Base-by-base conservation (phyloP, 2,797 vertebrate species). In the Diplodus sargus region DNA sequence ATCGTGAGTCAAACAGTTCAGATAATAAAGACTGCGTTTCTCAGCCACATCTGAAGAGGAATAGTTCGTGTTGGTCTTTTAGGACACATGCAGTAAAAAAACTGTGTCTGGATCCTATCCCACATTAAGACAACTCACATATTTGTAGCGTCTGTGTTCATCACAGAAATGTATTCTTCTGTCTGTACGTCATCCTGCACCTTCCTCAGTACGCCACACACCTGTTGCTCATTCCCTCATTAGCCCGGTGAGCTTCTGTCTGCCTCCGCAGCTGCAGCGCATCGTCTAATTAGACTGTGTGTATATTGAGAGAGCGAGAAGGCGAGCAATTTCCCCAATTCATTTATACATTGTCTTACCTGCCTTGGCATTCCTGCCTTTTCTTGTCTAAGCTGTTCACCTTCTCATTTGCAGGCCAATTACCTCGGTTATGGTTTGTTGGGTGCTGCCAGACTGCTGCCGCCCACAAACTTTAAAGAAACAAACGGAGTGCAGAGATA, bases 211-310 rank as follows among this genome's bases (percentile, higher is more conserved):
- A 13, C 0, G 65, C 51, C 25, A 22, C 45, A 62, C 63, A 74
- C 56, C 66, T 81, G 74, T 72, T 60, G 62, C 67, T 72, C 18
- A 2, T 12, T 66, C 30, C 51, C 60, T 80, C 48, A 73, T 79
- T 73, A 70, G 56, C 62, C 43, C 57, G 34, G 14, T 25, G 48
- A 58, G 57, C 17, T 8, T 18, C 61, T 42, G 42, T 13, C 59
- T 65, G 63, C 42, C 63, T 76, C 64, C 4, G 18, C 34, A 69
- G 82, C 60, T 76, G 81, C 68, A 53, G 11, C 64, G 56, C 42
- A 45, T 39, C 53, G 49, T 23, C 42, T 68, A 68, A 78, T 82
- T 74, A 70, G 16, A 28, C 34, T 39, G 59, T 23, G 28, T 61
- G 57, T 60, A 45, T 30, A 67, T 9, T 30, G 20, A 60, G 67